These are phyloP conservation scores for Carduelis carduelis DNA, from an alignment of 2,797 vertebrate genomes.

Conservation along the genomic window DNA sequence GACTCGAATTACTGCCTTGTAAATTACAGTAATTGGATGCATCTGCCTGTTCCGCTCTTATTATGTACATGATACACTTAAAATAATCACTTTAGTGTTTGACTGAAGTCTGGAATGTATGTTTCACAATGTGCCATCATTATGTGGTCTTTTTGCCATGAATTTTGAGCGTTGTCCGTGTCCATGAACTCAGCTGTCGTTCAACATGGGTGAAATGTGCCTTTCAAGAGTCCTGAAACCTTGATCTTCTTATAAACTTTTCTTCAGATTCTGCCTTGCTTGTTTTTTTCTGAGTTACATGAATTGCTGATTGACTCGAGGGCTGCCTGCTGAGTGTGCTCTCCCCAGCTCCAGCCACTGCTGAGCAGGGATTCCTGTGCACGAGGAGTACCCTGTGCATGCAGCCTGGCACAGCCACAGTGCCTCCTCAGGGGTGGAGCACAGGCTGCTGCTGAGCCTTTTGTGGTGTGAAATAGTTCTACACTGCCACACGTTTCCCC, in stretches of 20 bases:
- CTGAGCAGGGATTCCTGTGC: neutral
- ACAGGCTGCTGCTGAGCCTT: neutral
- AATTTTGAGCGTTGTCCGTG: neutral
- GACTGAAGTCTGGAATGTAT: neutral
- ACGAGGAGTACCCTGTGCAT: rapidly evolving
- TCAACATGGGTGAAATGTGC: conserved; percentile 48
- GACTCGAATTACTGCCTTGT: conserved; percentile 40
- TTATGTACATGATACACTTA: conserved; percentile 10
- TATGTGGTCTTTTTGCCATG: neutral
- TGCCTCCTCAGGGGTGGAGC: rapidly evolving
- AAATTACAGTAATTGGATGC: conserved; percentile 46
- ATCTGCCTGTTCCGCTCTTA: neutral
- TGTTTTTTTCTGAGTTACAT: neutral
- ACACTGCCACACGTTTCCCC: rapidly evolving
- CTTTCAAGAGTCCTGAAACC: conserved; percentile 28
- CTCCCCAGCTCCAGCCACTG: neutral
- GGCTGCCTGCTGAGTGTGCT: neutral
- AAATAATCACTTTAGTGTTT: conserved; percentile 27
- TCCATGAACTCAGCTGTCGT: neutral
- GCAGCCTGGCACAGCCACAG: neutral
- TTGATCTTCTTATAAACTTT: conserved; percentile 61
- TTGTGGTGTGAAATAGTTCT: neutral
- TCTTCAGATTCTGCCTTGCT: neutral
- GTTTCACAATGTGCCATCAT: neutral
- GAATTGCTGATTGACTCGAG: neutral